These are phyloP conservation scores for Arvicanthis niloticus DNA, from an alignment of 2,113 vertebrate species.

Conservation along the genomic window DNA sequence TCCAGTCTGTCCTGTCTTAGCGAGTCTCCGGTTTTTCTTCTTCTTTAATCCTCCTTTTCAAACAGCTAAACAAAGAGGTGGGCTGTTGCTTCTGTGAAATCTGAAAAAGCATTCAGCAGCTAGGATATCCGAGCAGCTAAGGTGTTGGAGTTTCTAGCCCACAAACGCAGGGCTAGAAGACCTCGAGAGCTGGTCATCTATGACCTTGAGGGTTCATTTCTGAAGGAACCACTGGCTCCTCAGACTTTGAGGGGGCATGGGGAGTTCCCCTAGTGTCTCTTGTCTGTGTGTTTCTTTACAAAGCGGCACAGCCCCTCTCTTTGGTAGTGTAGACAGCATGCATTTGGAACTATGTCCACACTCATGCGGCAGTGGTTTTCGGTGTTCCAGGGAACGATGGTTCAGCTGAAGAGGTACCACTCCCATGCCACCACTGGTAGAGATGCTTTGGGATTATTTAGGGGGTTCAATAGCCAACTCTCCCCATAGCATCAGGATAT, in stretches of 20 bases:
- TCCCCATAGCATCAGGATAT: neutral
- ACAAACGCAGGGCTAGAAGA: slow-evolving; percentile 42
- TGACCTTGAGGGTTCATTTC: neutral
- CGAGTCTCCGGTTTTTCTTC: slow-evolving; percentile 35
- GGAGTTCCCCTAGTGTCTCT: neutral
- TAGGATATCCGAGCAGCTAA: slow-evolving; percentile 54
- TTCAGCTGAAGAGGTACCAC: neutral
- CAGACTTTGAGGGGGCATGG: neutral
- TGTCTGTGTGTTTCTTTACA: neutral
- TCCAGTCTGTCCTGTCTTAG: slow-evolving; percentile 18
- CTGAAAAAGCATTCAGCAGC: slow-evolving; percentile 68
- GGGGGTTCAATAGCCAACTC: neutral
- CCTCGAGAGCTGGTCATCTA: neutral
- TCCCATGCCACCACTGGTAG: neutral
- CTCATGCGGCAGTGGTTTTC: neutral
- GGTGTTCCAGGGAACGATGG: neutral
- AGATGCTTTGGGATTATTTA: neutral
- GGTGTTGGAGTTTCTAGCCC: slow-evolving; percentile 64
- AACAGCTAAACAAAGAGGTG: slow-evolving; percentile 72
- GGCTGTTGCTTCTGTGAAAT: slow-evolving; percentile 72
- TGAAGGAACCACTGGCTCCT: neutral
- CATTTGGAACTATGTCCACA: neutral
- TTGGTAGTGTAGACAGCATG: neutral
- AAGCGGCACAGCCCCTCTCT: neutral
- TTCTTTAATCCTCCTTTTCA: slow-evolving; percentile 79